Evolutionary conservation across 2,888 invertebrate genomes (phyloP).

Genomic region (Athalia rosae): DNA sequence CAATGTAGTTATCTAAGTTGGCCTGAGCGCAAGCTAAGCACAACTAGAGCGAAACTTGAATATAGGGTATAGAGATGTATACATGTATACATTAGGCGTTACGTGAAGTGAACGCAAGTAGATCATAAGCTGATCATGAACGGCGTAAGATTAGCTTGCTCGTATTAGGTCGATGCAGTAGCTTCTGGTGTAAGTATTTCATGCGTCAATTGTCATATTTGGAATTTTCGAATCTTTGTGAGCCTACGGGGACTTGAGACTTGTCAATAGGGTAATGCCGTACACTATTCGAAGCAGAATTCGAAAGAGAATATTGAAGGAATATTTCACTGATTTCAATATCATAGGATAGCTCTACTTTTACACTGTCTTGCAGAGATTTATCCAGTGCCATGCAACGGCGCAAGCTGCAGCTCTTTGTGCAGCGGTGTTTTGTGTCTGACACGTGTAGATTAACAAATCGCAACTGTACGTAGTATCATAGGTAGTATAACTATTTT

Average conservation of each 20-base stretch:
- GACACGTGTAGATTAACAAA: neutral
- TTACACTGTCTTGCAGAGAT: neutral
- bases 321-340: slow-evolving; percentile 11
- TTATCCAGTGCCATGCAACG: neutral
- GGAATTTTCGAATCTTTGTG: slow-evolving; percentile 10
- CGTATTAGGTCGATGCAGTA: neutral
- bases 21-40: slow-evolving; percentile 28
- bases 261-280: neutral
- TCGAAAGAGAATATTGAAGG: neutral
- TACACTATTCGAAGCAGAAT: neutral
- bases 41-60: slow-evolving; percentile 41
- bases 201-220: slow-evolving; percentile 28
- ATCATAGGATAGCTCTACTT: neutral
- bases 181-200: slow-evolving; percentile 20
- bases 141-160: slow-evolving; percentile 19
- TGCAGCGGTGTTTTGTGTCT: neutral
- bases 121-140: slow-evolving; percentile 39
- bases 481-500: too few species aligned
- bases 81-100: slow-evolving; percentile 16
- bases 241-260: too few species aligned
- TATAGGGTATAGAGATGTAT: neutral
- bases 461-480: neutral
- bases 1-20: slow-evolving; percentile 36
- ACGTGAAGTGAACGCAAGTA: slow-evolving; percentile 37
- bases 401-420: too few species aligned